Evolutionary conservation across 2,113 vertebrate genomes (phyloP), one percentile per base, ranked within the genome.

Genomic region (Leucosticte australis): DNA sequence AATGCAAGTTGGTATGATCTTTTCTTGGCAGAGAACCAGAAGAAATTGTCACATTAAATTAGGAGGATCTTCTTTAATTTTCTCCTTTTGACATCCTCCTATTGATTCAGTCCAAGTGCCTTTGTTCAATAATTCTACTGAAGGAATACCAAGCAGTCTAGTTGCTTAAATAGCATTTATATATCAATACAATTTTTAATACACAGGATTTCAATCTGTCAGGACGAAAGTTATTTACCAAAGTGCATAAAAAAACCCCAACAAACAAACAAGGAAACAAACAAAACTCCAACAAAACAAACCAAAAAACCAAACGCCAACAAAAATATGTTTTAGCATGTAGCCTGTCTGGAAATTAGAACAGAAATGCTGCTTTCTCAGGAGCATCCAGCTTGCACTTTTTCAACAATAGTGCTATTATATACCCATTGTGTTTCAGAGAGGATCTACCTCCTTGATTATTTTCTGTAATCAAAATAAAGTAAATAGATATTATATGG

Each of bases 41-140:
- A 92, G 65, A 71, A 89, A 87, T 92, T 87, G 81, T 85, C 74
- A 91, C 77, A 79, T 76, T 82, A 87, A 89, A 71, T 95, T 90
- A 92, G 70, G 28, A 87, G 14, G 31, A 76, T 89, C 78, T 92
- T 55, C 56, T 95, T 89, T 69, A 73, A 92, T 94, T 91, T 96
- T 95, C 69, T 91, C 53, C 41, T 89, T 78, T 80, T 92, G 69
- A 67, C 57, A 64, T 87, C 44, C 24, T 87, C 17, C 39, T 83
- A 95, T 95, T 65, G 90, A 96, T 93, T 93, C 67, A 8, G 60
- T 71, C 8, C 39, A 86, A 81, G 44, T 79, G 62, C 44, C 30
- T 89, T 84, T 82, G 76, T 89, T 95, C 62, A 95, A 24, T 91
- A 87, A 82, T 87, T 87, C 49, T 60, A 76, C 44, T 71, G 62